Evolutionary conservation across 1,140 invertebrate genomes (phyloP).

Genomic region (Zelostemma sp.): DNA sequence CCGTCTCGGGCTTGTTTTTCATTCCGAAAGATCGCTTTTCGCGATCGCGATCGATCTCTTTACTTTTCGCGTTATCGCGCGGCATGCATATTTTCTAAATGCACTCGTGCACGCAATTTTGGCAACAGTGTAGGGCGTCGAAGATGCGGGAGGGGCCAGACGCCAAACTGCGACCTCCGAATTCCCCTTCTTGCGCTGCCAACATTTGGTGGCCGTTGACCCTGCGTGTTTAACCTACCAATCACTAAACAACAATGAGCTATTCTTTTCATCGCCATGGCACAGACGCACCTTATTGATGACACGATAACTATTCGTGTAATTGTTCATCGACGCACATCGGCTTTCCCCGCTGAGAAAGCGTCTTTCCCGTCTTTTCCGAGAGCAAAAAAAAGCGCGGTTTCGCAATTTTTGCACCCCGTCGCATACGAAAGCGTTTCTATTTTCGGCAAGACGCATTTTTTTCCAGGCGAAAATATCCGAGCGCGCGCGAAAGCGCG

Average conservation of each 20-base stretch:
- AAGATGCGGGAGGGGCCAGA: slow-evolving; percentile 47
- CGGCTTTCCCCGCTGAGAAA: neutral
- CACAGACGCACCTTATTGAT: slow-evolving; percentile 37
- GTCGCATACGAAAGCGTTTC: too few species aligned
- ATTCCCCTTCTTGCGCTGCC: slow-evolving; percentile 54
- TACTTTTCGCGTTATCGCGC: slow-evolving; percentile 9
- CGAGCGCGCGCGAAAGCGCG: too few species aligned
- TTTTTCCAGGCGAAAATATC: too few species aligned
- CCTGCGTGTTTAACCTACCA: slow-evolving; percentile 63
- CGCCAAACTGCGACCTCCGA: slow-evolving; percentile 32
- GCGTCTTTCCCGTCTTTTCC: too few species aligned
- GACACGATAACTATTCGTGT: slow-evolving; percentile 31
- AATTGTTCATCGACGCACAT: slow-evolving; percentile 16
- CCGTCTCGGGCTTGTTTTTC: too few species aligned
- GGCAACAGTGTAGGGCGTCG: slow-evolving; percentile 43
- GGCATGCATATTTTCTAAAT: slow-evolving; percentile 51
- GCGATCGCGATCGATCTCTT: neutral
- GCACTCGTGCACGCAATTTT: slow-evolving; percentile 61
- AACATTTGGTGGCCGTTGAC: slow-evolving; percentile 67
- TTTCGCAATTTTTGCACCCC: too few species aligned
- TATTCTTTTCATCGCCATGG: slow-evolving; percentile 53
- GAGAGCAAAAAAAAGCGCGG: too few species aligned
- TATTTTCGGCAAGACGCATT: too few species aligned
- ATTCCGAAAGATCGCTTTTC: neutral
- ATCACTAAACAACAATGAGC: slow-evolving; percentile 65